Base-by-base conservation (phyloP, 2,888 invertebrate genomes). In the Tipula lateralis region DNA sequence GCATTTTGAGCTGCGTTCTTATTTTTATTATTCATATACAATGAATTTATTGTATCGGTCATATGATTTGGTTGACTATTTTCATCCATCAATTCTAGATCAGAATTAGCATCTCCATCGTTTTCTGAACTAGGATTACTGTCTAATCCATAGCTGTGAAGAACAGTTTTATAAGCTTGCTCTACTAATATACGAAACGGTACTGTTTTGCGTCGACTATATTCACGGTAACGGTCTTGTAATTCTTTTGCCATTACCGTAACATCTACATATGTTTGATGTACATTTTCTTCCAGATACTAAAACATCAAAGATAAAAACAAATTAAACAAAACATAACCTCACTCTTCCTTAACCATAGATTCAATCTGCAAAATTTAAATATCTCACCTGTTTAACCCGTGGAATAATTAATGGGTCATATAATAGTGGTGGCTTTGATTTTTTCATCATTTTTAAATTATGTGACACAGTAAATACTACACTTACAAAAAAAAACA, bases 101-200 rank as follows among this genome's bases (percentile, higher is more conserved):
- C 91, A 85, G 87, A 91, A 86, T 85, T 88, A 88, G 85, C 86
- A 86, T 92, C 93, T 86, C 92, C 93, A 84, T 92, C 93, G 0
- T 92, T 91, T 84, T 93, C 93, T n/a, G 92, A 91, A 29, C 92
- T 91, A 84, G 91, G 91, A 44, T 91, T 91, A 86, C 92, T 92
- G 87, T 93, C 93, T 84, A 94, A 89, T 2, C 94, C 94, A 88
- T 94, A 94, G 87, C 92, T 93, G 86, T 93, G 92, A 87, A 94
- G 91, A 50, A 96, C 93, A 85, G 94, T 93, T 87, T 94, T 93
- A 88, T 95, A 95, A 0, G 95, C 95, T 90, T 29, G 29, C 88
- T 94, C 94, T n/a, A 96, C 96, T 88, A 94, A 91, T 85, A 93
- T 92, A 88, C 94, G 92, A 89, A 97, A 96, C n/a, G 95, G 94